phyloP scores from a whole-genome alignment of 2,888 invertebrate genomes.

The Xestoiulus laeticollis region DNA sequence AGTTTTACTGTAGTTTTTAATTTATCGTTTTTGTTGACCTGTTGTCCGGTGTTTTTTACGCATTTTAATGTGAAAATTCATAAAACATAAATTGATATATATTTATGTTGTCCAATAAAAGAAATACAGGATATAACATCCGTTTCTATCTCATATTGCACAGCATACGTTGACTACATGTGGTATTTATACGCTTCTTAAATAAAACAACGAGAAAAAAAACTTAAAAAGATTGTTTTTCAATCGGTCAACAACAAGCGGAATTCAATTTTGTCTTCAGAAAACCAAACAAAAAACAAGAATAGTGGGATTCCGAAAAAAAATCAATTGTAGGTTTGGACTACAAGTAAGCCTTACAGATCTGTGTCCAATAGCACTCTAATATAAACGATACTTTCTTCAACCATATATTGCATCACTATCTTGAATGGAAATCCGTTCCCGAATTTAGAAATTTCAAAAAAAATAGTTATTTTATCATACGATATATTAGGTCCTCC shows the following conservation, averaged over 20 bases:
- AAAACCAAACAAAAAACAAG: background rate
- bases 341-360: background rate
- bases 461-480: background rate
- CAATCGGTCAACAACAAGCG: background rate
- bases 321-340: background rate
- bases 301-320: background rate
- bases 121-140: background rate
- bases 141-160: background rate
- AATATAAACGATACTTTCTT: background rate
- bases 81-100: background rate
- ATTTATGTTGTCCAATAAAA: background rate
- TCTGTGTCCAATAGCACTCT: background rate
- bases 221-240: background rate
- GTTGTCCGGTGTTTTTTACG: too few species aligned
- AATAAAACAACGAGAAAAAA: background rate
- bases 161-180: background rate
- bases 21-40: too few species aligned
- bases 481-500: too few species aligned
- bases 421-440: background rate
- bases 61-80: background rate
- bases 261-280: background rate
- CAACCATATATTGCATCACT: background rate
- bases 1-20: too few species aligned
- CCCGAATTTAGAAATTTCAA: background rate
- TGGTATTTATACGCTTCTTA: background rate